Conservation (phyloP, 2,113 vertebrate species). For the Chamaea fasciata region DNA sequence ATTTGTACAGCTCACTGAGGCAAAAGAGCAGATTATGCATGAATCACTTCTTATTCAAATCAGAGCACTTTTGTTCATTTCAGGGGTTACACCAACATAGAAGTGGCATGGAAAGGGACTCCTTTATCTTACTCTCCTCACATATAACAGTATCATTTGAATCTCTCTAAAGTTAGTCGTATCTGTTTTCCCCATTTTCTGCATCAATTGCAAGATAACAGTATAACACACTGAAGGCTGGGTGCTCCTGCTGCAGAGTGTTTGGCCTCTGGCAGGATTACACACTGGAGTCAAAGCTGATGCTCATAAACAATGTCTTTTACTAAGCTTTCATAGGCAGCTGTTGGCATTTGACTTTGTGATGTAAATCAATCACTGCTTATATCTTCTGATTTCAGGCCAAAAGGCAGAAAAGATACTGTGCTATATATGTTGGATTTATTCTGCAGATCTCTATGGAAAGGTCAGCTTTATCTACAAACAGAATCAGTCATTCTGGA, state of each 20-base stretch:
- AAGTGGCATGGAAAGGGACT: not conserved
- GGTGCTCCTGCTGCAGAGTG: not conserved
- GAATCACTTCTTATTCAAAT: conserved; percentile 9
- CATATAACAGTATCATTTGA: not conserved
- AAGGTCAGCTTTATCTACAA: not conserved
- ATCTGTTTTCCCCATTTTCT: conserved; percentile 5
- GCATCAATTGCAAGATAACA: not conserved
- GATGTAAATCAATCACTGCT: not conserved
- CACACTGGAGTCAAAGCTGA: not conserved
- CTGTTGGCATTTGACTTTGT: conserved; percentile 39
- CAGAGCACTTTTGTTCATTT: not conserved
- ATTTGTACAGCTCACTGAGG: not conserved
- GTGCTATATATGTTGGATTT: not conserved
- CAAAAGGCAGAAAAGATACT: not conserved
- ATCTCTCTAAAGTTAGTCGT: not conserved
- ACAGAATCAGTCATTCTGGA: not conserved
- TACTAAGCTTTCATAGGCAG: conserved; percentile 11
- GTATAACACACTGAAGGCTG: not conserved
- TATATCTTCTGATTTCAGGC: not conserved
- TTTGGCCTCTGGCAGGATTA: conserved; percentile 4
- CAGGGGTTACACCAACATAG: not conserved
- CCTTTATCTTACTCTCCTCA: not conserved
- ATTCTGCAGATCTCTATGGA: not conserved
- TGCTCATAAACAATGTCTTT: not conserved
- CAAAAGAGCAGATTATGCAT: not conserved